A percentile compares a stretch with the other conserved stretches of the same genome.
Conservation (phyloP, 37 sponge, comb jelly and placozoan species). For the Hexactinellida sp. region DNA sequence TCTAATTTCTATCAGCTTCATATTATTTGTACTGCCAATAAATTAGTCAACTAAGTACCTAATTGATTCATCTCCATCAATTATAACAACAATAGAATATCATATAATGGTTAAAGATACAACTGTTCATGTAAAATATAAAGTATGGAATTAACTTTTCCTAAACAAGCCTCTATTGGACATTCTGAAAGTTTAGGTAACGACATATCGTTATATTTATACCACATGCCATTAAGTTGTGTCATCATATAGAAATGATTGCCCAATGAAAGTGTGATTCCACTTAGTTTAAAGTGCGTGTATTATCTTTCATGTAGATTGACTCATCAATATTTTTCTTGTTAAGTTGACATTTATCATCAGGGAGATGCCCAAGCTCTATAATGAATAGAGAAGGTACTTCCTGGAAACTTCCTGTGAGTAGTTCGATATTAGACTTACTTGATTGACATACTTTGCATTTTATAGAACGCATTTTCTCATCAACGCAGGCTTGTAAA, state of each 20-base stretch:
- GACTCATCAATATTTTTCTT: background rate
- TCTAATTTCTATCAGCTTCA: no score
- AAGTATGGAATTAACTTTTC: background rate
- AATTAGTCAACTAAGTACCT: no score
- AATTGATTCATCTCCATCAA: no score
- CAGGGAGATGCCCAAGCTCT: slow-evolving; percentile 6
- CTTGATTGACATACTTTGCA: background rate
- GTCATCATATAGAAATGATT: background rate
- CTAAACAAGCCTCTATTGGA: background rate
- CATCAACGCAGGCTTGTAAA: background rate
- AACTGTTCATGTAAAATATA: background rate
- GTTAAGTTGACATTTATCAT: background rate
- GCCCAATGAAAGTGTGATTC: background rate
- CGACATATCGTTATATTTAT: slow-evolving; percentile 1
- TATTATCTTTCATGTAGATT: background rate
- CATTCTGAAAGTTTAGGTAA: background rate
- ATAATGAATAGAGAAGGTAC: background rate
- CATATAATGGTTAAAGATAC: no score
- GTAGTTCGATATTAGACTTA: background rate
- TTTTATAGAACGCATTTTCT: background rate
- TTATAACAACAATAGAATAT: no score
- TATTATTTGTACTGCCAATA: no score
- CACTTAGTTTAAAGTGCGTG: background rate
- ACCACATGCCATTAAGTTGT: background rate
- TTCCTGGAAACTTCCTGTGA: background rate